Evolutionary conservation across 2,888 invertebrate genomes (phyloP).

Genomic region (Ormyrus rosae): DNA sequence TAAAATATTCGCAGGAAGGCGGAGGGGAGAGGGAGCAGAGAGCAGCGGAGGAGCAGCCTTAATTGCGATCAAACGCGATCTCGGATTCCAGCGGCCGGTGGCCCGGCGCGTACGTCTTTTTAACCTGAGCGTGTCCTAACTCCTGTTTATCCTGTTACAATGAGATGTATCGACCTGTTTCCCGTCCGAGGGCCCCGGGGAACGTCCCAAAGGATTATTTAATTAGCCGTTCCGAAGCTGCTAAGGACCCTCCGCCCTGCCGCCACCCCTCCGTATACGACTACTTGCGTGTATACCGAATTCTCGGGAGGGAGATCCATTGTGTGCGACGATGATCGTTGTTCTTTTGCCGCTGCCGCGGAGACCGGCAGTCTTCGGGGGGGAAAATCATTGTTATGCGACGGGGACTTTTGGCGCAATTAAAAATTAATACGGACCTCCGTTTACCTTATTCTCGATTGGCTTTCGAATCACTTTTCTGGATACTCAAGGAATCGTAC

Average conservation of each 20-base stretch:
- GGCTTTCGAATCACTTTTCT: no score
- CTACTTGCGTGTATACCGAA: no score
- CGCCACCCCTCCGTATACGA: not conserved
- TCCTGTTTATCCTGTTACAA: constrained; percentile 75
- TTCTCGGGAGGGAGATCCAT: not conserved
- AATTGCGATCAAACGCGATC: constrained; percentile 76
- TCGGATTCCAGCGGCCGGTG: constrained; percentile 75
- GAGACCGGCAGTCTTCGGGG: not conserved
- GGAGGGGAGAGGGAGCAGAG: constrained; percentile 50
- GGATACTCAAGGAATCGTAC: no score
- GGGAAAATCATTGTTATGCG: constrained; percentile 30
- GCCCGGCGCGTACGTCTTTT: constrained; percentile 61
- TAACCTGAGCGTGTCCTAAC: constrained; percentile 67
- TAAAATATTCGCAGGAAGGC: constrained; percentile 74
- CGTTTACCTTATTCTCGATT: no score
- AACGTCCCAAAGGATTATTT: constrained; percentile 72
- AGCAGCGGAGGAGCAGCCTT: constrained; percentile 64
- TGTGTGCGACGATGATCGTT: not conserved
- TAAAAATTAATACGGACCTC: constrained; percentile 5
- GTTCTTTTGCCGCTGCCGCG: not conserved
- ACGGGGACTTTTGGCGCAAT: constrained; percentile 9
- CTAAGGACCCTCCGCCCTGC: constrained; percentile 32
- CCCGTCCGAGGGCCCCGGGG: constrained; percentile 56
- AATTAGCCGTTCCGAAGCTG: constrained; percentile 67
- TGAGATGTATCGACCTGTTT: constrained; percentile 75